These are phyloP conservation scores for Albula glossodonta DNA, from an alignment of 2,113 vertebrate species.

Conservation along the genomic window DNA sequence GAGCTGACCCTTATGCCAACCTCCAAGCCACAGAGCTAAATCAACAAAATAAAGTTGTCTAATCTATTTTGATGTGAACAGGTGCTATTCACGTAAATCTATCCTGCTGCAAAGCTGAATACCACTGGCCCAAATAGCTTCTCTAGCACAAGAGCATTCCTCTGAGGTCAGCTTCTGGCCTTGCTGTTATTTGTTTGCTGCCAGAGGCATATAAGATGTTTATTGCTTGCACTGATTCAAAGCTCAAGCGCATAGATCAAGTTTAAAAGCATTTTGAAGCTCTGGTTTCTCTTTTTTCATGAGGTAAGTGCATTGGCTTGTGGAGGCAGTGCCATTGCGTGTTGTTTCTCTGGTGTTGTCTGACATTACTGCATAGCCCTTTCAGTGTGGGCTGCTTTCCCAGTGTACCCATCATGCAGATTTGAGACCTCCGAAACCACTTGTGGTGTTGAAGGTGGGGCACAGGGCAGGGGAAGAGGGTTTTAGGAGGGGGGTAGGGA, in stretches of 20 bases:
- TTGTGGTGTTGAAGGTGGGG: slow-evolving; percentile 4
- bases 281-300: slow-evolving; percentile 27
- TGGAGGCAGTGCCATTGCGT: slow-evolving; percentile 43
- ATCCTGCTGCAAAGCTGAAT: slow-evolving; percentile 3
- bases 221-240: slow-evolving; percentile 27
- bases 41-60: background rate
- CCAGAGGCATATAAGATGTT: slow-evolving; percentile 22
- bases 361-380: background rate
- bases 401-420: background rate
- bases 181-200: slow-evolving; percentile 34
- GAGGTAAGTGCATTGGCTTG: slow-evolving; percentile 25
- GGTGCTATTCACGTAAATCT: slow-evolving; percentile 41
- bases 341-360: slow-evolving; percentile 11
- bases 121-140: slow-evolving; percentile 18
- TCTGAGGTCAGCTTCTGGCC: slow-evolving; percentile 49
- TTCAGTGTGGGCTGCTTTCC: background rate
- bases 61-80: slow-evolving; percentile 47
- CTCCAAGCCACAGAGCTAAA: background rate
- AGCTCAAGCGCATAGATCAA: slow-evolving; percentile 20
- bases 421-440: background rate
- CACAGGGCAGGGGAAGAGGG: background rate
- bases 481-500: background rate
- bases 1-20: background rate
- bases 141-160: slow-evolving; percentile 58
- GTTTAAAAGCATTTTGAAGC: slow-evolving; percentile 18